phyloP scores from a whole-genome alignment of 2,888 invertebrate genomes.

The Pandemis heparana region DNA sequence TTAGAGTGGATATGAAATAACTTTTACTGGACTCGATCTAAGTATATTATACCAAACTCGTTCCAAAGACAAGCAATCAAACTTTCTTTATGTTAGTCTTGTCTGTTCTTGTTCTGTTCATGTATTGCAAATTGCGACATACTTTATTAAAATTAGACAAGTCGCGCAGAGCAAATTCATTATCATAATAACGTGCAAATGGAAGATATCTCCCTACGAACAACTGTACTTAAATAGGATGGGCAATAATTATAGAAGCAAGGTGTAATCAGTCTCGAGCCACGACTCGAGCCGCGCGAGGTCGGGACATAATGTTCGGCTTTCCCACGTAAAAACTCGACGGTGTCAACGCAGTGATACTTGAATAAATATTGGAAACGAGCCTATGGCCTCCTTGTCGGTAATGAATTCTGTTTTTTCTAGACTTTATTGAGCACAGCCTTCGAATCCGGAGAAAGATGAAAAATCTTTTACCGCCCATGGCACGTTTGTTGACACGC shows the following conservation, averaged over 20 bases:
- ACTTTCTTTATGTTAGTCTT: neutral
- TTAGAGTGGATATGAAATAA: neutral
- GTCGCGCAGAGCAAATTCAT: neutral
- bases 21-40: neutral
- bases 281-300: constrained; percentile 47
- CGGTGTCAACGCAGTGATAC: constrained; percentile 46
- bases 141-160: neutral
- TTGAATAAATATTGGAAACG: constrained; percentile 42
- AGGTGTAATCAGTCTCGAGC: constrained; percentile 34
- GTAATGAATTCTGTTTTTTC: constrained; percentile 41
- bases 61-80: neutral
- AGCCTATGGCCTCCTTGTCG: constrained; percentile 39
- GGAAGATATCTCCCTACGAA: constrained; percentile 25
- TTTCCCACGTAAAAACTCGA: constrained; percentile 68
- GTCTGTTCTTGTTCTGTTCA: neutral
- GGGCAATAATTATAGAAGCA: constrained; percentile 35
- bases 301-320: constrained; percentile 61
- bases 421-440: constrained; percentile 36
- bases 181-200: constrained; percentile 5
- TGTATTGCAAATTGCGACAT: neutral
- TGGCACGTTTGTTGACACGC: neutral
- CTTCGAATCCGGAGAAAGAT: constrained; percentile 13
- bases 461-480: neutral
- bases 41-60: neutral
- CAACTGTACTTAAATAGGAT: constrained; percentile 31